Base-by-base conservation (phyloP, 1,140 invertebrate species). In the Drosophila sp. region DNA sequence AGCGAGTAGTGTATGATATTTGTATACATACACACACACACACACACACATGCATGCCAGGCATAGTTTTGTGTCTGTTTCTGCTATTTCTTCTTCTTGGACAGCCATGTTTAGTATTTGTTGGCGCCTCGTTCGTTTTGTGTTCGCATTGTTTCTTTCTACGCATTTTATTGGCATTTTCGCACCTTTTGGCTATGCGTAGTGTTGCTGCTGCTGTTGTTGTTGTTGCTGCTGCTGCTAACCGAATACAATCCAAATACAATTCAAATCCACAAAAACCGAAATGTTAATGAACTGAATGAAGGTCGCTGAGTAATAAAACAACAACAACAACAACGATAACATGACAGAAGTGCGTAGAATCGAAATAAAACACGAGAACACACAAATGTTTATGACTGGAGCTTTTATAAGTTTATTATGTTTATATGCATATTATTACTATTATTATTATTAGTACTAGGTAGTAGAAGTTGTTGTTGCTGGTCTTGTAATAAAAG, bases 251-350 rank as follows among this genome's bases (percentile, higher is more conserved):
- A 54, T 54, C 32, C 51, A 38, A 53, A 21, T n/a, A 25, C 63
- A 72, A 38, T 18, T 14, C 34, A 34, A 13, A 70, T 58, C 16
- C 43, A 16, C 50, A 34, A 45, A 43, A 14, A 29, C 34, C 14
- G 73, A 89, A 87, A 89, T 89, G 84, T 76, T 89, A 90, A 89
- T 90, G 84, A 89, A 89, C 84, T 84, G 66, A 86, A 72, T 72
- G 80, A 89, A 89, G 84, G 84, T 89, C 84, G 76, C 53, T 43
- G 21, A 38, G 27, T 51, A 56, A 72, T 58, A 61, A 66, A 65
- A 62, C 21, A 54, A 46, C 27, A 32, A 48, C 14, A 25, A 34
- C 36, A 51, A 51, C 46, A 51, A 59, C 16, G n/a, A 38, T 7
- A 77, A 78, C n/a, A n/a, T n/a, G n/a, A n/a, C n/a, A 76, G 74